Conservation (phyloP, 2,888 invertebrate genomes). For the Diarsia mendica region DNA sequence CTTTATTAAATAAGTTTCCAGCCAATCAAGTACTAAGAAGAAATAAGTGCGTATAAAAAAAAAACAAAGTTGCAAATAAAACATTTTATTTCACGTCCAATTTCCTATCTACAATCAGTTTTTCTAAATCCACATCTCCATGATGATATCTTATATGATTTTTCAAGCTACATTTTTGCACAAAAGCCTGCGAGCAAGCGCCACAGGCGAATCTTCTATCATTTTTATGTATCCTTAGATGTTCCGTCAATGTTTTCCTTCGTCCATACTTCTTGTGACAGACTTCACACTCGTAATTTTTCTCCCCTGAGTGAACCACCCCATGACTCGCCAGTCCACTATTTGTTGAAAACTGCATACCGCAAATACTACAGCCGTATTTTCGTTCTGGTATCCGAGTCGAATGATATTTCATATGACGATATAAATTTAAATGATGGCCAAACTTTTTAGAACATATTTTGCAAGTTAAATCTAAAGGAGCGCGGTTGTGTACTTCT, state of each 20-base stretch:
- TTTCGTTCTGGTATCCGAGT: slow-evolving; percentile 47
- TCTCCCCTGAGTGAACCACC: slow-evolving; percentile 68
- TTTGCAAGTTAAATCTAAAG: slow-evolving; percentile 60
- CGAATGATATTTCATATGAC: slow-evolving; percentile 59
- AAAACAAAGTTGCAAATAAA: background rate
- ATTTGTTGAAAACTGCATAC: slow-evolving; percentile 51
- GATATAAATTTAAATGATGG: slow-evolving; percentile 47
- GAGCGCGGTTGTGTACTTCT: slow-evolving; percentile 56
- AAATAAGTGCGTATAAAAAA: background rate
- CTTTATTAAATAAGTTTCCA: background rate
- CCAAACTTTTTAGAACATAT: slow-evolving; percentile 61
- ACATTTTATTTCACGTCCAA: slow-evolving; percentile 53
- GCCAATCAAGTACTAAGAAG: slow-evolving; percentile 3
- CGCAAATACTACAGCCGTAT: slow-evolving; percentile 51
- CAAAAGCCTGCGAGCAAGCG: slow-evolving; percentile 70
- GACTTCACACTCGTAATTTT: slow-evolving; percentile 80
- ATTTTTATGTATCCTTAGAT: slow-evolving; percentile 73
- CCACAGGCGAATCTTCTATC: slow-evolving; percentile 70
- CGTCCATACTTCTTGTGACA: slow-evolving; percentile 77
- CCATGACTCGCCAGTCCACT: slow-evolving; percentile 39
- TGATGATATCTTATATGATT: slow-evolving; percentile 68
- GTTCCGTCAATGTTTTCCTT: slow-evolving; percentile 68
- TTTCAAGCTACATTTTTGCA: slow-evolving; percentile 75
- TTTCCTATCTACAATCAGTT: slow-evolving; percentile 59
- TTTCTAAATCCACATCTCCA: slow-evolving; percentile 44